A percentile compares a stretch with the other conserved stretches of the same genome.
Evolutionary conservation across 1,140 invertebrate genomes (phyloP).

Genomic region (Zelostemma sp.): DNA sequence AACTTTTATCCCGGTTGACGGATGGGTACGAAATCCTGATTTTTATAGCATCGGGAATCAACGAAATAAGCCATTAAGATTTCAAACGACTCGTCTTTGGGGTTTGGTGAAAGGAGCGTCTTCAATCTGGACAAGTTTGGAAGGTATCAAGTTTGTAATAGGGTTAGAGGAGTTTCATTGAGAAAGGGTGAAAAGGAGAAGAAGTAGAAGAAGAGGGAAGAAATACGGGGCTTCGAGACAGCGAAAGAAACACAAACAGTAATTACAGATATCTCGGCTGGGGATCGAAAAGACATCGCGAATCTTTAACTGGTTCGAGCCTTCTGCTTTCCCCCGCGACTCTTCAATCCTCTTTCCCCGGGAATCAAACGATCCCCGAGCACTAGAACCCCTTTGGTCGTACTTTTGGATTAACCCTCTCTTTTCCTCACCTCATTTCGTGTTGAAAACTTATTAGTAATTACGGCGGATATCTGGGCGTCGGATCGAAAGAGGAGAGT

Average conservation of each 20-base stretch:
- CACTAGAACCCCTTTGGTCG: constrained; percentile 55
- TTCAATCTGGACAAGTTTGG: constrained; percentile 37
- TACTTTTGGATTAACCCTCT: constrained; percentile 70
- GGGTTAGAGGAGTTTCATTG: constrained; percentile 46
- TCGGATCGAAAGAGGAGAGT: constrained; percentile 57
- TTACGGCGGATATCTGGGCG: constrained; percentile 65
- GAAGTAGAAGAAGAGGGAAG: constrained; percentile 45
- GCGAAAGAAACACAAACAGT: constrained; percentile 71
- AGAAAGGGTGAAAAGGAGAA: constrained; percentile 44
- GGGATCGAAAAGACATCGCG: constrained; percentile 70
- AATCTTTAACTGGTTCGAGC: constrained; percentile 69
- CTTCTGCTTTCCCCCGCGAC: constrained; percentile 50
- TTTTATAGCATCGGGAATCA: constrained; percentile 2
- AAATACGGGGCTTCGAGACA: constrained; percentile 53
- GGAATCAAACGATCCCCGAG: constrained; percentile 37
- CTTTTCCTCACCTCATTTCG: constrained; percentile 71
- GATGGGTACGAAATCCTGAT: too few species aligned
- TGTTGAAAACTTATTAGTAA: constrained; percentile 72
- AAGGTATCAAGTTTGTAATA: constrained; percentile 50
- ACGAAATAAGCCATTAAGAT: constrained; percentile 38
- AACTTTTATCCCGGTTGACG: too few species aligned
- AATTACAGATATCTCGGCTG: constrained; percentile 69
- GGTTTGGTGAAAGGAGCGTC: constrained; percentile 42
- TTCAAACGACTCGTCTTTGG: constrained; percentile 35
- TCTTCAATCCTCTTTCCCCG: constrained; percentile 29